Evolutionary conservation across 2,113 vertebrate genomes (phyloP).

Genomic region (Aythya baeri): DNA sequence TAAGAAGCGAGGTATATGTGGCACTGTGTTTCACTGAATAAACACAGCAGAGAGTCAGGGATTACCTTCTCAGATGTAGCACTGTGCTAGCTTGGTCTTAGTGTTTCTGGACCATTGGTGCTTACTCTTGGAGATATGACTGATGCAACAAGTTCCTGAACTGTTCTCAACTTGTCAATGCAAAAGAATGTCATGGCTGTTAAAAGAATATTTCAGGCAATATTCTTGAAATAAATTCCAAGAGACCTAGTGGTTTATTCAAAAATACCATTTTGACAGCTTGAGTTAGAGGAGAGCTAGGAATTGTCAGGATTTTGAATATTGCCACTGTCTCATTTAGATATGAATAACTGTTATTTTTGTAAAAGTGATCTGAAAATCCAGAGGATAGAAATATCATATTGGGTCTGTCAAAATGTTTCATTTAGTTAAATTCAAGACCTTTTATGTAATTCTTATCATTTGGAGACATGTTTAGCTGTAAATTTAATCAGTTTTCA

Average conservation of each 20-base stretch:
- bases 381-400: not conserved
- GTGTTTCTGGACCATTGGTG: not conserved
- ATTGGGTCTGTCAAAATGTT: conserved; percentile 7
- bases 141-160: not conserved
- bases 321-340: not conserved
- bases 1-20: not conserved
- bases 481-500: not conserved
- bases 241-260: not conserved
- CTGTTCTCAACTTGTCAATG: not conserved
- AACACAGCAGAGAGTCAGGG: not conserved
- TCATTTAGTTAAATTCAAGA: not conserved
- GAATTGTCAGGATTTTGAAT: not conserved
- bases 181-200: not conserved
- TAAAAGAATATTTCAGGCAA: not conserved
- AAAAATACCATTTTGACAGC: not conserved
- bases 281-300: not conserved
- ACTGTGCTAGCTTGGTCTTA: not conserved
- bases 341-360: not conserved
- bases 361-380: conserved; percentile 5
- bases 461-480: not conserved
- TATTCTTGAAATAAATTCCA: conserved; percentile 17
- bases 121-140: not conserved
- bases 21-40: not conserved
- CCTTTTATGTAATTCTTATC: not conserved
- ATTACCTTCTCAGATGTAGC: not conserved